A percentile compares a stretch with the other conserved stretches of the same genome.
phyloP scores from a whole-genome alignment of 2,797 vertebrate species.

The Tapera naevia region DNA sequence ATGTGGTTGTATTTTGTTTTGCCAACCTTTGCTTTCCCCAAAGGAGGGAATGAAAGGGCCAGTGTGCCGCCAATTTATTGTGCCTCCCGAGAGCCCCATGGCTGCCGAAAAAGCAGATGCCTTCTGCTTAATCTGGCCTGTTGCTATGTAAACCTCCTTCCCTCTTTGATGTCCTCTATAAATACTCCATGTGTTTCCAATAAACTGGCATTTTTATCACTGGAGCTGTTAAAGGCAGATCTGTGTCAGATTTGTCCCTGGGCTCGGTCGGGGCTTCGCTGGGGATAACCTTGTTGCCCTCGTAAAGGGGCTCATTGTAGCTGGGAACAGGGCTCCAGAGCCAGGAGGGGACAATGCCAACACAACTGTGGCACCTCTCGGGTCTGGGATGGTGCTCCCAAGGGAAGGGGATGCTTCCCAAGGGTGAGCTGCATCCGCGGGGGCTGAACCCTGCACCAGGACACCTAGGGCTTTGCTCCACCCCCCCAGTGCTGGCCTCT shows the following conservation, averaged over 20 bases:
- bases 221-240: slow-evolving; percentile 57
- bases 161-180: slow-evolving; percentile 70
- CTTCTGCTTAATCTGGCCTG: slow-evolving; percentile 64
- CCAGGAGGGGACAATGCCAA: rapidly evolving
- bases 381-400: not conserved
- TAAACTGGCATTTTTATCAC: slow-evolving; percentile 64
- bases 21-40: slow-evolving; percentile 28
- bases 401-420: not conserved
- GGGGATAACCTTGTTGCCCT: not conserved
- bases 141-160: slow-evolving; percentile 67
- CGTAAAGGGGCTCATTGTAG: not conserved
- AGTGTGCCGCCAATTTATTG: slow-evolving; percentile 8
- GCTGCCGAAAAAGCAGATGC: slow-evolving; percentile 67
- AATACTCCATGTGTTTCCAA: slow-evolving; percentile 73
- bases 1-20: slow-evolving; percentile 51
- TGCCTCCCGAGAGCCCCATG: slow-evolving; percentile 44
- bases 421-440: rapidly evolving
- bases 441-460: rapidly evolving
- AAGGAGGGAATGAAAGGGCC: slow-evolving; percentile 24
- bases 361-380: rapidly evolving
- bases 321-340: not conserved
- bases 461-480: not conserved
- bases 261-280: not conserved
- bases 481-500: not conserved
- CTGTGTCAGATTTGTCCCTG: slow-evolving; percentile 7